Evolutionary conservation across 2,113 vertebrate genomes (phyloP).

Genomic region (Hippocampus comes): DNA sequence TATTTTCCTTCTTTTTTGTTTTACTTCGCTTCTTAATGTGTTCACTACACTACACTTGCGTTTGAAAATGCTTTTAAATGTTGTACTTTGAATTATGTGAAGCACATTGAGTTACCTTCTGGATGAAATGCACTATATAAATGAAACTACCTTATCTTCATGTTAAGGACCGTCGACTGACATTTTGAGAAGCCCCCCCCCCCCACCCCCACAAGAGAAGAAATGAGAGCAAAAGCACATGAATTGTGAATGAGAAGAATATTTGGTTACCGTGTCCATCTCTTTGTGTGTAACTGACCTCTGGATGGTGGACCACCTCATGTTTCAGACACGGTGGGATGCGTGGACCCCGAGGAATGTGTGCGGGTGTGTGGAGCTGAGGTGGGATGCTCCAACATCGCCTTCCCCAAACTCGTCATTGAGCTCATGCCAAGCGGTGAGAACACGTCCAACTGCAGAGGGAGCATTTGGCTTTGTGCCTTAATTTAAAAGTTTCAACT

Average conservation of each 20-base stretch:
- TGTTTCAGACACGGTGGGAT: constrained; percentile 79
- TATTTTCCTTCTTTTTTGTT: too few species aligned
- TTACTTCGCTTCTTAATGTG: too few species aligned
- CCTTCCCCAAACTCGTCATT: constrained; percentile 86
- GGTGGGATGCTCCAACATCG: constrained; percentile 89
- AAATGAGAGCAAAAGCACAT: constrained; percentile 1
- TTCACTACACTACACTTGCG: too few species aligned
- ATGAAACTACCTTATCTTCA: neutral
- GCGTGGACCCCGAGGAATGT: constrained; percentile 86
- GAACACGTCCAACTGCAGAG: constrained; percentile 9
- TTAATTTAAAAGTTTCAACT: neutral
- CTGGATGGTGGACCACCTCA: neutral
- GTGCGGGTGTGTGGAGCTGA: constrained; percentile 76
- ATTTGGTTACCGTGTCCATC: constrained; percentile 5
- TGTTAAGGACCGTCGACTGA: too few species aligned
- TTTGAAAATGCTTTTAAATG: too few species aligned
- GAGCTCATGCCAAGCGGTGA: constrained; percentile 88
- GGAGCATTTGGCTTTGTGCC: neutral
- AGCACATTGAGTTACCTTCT: too few species aligned
- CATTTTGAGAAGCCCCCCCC: neutral
- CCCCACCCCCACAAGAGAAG: neutral
- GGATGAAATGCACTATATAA: too few species aligned
- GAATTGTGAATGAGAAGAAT: constrained; percentile 22
- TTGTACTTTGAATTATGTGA: too few species aligned
- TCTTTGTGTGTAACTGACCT: constrained; percentile 8